Base-by-base conservation (phyloP, 2,113 vertebrate species). In the Acanthochromis polyacanthus region DNA sequence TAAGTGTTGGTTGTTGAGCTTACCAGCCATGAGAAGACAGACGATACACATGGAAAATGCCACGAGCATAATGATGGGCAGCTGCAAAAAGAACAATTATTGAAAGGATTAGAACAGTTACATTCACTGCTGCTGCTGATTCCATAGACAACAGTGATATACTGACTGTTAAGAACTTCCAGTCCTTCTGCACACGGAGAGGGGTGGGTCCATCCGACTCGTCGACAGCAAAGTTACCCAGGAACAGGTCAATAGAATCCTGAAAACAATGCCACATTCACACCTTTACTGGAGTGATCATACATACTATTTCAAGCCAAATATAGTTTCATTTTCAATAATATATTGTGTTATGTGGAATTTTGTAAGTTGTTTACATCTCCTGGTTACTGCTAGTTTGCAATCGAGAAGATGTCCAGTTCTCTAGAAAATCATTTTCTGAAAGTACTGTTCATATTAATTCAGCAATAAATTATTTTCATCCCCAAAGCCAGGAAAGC, bases 21-120 rank as follows among this genome's bases (percentile, higher is more conserved):
- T 93, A 99, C 98, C 98, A 53, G 98, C 96, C 96, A 97, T 97
- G 2, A 99, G 96, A 76, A 99, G 92, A 84, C 96, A 98, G 89
- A 99, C 97, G 83, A 99, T 97, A 92, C 98, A 99, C 98, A 99
- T 99, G 40, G 97, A 99, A 83, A 99, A 99, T 20, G 98, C 97
- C 86, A 98, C 97, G 62, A 99, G 93, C 98, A 99, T 98, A 72
- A 99, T 96, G 56, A 98, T 95, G 65, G 98, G 98, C 86, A 99
- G 91, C 98, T 99, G 90, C 7, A 89, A 40, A 86, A 40, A 69
- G 55, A 87, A 89, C 45, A 86, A 10, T 14, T 10, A 46, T 20
- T 23, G 2, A 60, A 22, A 16, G 1, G 11, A 4, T 77, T 3
- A 71, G 36, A 71, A 38, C 3, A 14, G 14, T 7, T 3, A 11